phyloP scores from a whole-genome alignment of 2,113 vertebrate genomes.

The Cranoglanis bouderius region DNA sequence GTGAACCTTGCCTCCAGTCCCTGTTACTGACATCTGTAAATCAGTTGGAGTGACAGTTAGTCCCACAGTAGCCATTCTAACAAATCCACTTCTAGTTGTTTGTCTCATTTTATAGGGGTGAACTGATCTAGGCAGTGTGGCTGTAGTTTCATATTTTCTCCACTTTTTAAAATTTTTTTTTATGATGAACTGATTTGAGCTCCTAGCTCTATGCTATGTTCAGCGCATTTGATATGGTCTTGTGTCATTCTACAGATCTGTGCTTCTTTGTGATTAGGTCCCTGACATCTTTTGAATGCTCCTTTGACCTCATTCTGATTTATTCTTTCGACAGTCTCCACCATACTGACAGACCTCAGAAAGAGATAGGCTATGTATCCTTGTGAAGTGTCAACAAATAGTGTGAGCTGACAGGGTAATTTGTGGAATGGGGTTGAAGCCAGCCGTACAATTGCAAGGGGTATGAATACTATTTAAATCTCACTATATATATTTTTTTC shows the following conservation, averaged over 20 bases:
- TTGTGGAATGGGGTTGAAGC: background rate
- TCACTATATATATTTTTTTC: background rate
- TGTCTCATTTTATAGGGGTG: background rate
- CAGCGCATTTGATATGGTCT: background rate
- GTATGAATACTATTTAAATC: background rate
- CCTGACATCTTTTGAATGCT: background rate
- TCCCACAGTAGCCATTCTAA: background rate
- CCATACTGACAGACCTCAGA: background rate
- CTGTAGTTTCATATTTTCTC: background rate
- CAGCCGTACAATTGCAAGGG: background rate
- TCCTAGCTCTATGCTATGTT: background rate
- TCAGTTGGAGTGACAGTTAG: background rate
- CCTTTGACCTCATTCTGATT: background rate
- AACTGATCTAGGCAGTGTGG: background rate
- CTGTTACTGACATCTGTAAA: background rate
- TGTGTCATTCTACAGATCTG: background rate
- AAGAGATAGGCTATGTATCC: background rate
- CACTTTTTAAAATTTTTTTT: background rate
- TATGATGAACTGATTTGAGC: background rate
- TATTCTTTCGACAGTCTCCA: background rate
- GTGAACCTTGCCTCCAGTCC: background rate
- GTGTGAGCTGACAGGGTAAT: background rate
- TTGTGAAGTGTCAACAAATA: background rate
- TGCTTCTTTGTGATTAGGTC: background rate
- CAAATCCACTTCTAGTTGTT: background rate